A percentile compares a stretch with the other conserved stretches of the same genome.
phyloP scores from a whole-genome alignment of 2,888 invertebrate genomes.

The Trissolcus brochymenae region DNA sequence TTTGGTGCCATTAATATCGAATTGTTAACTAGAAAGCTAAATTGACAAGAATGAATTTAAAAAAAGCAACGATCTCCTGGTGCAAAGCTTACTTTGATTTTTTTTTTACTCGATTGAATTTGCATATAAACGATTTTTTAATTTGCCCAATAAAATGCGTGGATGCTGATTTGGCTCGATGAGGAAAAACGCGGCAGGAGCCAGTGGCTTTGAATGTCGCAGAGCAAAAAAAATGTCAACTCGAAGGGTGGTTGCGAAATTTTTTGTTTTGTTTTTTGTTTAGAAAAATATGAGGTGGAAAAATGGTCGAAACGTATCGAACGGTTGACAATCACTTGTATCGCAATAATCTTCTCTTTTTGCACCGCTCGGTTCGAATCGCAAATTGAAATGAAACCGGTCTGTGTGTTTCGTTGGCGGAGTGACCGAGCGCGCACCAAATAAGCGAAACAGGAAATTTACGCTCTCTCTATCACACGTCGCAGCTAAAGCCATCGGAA shows the following conservation, averaged over 20 bases:
- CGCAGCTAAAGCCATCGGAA: slow-evolving; percentile 39
- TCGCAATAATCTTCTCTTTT: slow-evolving; percentile 35
- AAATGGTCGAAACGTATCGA: slow-evolving; percentile 11
- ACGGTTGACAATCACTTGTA: slow-evolving; percentile 29
- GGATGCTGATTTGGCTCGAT: background rate
- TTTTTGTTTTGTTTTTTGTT: background rate
- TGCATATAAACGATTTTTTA: slow-evolving; percentile 25
- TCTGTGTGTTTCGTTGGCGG: slow-evolving; percentile 46
- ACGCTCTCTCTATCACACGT: slow-evolving; percentile 49
- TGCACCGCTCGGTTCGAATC: slow-evolving; percentile 14
- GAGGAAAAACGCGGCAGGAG: too few relatives aligned
- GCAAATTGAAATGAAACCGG: slow-evolving; percentile 48
- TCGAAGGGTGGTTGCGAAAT: background rate
- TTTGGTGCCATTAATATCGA: too few relatives aligned
- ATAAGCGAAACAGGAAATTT: slow-evolving; percentile 54
- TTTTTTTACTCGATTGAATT: slow-evolving; percentile 4
- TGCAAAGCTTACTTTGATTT: background rate
- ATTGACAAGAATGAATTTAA: too few relatives aligned
- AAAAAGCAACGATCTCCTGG: too few relatives aligned
- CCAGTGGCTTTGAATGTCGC: background rate
- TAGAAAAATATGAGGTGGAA: slow-evolving; percentile 2
- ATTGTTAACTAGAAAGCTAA: too few relatives aligned
- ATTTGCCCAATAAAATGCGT: background rate
- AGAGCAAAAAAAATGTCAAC: background rate
- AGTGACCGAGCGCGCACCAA: slow-evolving; percentile 45